Conservation (phyloP, 2,113 vertebrate species). For the Danio rerio region GRCz12tu NC_133181.1:31834501-31835000, state of each 20-base stretch:
- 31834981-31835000: too few relatives aligned
- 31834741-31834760: slow-evolving; percentile 83
- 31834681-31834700: slow-evolving; percentile 94
- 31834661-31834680: slow-evolving; percentile 84
- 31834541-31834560: slow-evolving; percentile 67
- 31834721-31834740: slow-evolving; percentile 92
- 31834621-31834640: slow-evolving; percentile 99
- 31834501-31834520: neutral
- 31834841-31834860: too few relatives aligned
- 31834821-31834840: neutral
- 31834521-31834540: neutral
- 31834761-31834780: slow-evolving; percentile 25
- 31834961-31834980: too few relatives aligned
- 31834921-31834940: too few relatives aligned
- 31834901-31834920: too few relatives aligned
- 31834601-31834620: slow-evolving; percentile 94
- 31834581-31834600: slow-evolving; percentile 91
- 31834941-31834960: too few relatives aligned
- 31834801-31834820: neutral
- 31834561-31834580: slow-evolving; percentile 96
- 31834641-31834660: slow-evolving; percentile 92
- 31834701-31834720: slow-evolving; percentile 91
- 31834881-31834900: too few relatives aligned
- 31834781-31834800: neutral
- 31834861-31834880: too few relatives aligned